Base-by-base conservation (phyloP, 2,113 vertebrate species). In the Reinhardtius hippoglossoides region DNA sequence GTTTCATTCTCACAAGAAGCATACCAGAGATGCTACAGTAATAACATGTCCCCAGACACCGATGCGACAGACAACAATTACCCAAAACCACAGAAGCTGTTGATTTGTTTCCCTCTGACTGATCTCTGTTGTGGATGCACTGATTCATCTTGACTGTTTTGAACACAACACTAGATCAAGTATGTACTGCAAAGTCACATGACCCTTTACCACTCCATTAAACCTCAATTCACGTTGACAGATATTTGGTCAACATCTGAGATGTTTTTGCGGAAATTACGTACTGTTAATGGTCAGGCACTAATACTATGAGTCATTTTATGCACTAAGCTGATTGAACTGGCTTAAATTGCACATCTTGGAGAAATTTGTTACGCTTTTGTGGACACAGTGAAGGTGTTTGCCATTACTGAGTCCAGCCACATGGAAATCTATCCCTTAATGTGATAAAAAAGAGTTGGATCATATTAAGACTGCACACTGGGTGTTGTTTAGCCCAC, bases 11-110 rank as follows among this genome's bases (percentile, higher is more conserved):
- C 16, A 54, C 20, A 54, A 9, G 18, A 24, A 21, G 48, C 70
- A 78, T 80, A 68, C 76, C 72, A 55, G 64, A 71, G 79, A 77
- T 57, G 67, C 66, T 48, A 67, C 73, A 57, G 62, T 68, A 65
- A 46, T 60, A 18, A 68, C 52, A 20, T n/a, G 50, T 54, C 50
- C 50, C 50, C 67, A 55, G 56, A 67, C 58, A 50, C 50, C 9
- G 50, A 21, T 54, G 50, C 21, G 50, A 54, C 50, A 54, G 18
- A 54, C 50, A 54, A 54, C 50, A 54, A 54, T 54, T 54, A 54
- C 50, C 14, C 50, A 20, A 21, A 54, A 54, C 50, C 50, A 54
- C 50, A n/a, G 18, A 54, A 10, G 50, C 50, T 54, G 50, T n/a
- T 54, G 50, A 54, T 54, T 54, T 54, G 50, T 54, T 54, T 54